Evolutionary conservation across 2,888 invertebrate genomes (phyloP).

Genomic region (Cephus runcator): DNA sequence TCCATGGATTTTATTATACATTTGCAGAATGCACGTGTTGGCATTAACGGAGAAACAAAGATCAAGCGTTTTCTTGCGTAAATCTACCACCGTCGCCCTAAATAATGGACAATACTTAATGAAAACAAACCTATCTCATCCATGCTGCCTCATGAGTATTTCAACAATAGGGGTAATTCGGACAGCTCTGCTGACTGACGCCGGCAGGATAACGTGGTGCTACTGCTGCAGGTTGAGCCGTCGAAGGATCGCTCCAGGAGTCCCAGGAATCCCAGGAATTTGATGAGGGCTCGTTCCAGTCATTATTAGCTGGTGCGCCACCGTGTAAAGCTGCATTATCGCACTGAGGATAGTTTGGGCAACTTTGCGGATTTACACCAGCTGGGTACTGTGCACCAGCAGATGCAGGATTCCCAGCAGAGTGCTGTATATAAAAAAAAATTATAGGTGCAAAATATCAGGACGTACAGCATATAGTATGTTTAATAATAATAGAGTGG

Average conservation of each 20-base stretch:
- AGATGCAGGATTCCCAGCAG: neutral
- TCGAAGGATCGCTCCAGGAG: neutral
- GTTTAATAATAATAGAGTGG: neutral
- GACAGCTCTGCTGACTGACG: constrained; percentile 12
- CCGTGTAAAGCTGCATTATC: constrained; percentile 17
- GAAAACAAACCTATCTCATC: neutral
- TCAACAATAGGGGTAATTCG: constrained; percentile 15
- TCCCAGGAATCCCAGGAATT: neutral
- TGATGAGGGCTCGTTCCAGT: neutral
- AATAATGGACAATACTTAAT: neutral
- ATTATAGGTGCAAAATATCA: neutral
- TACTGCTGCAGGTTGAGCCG: constrained; percentile 3
- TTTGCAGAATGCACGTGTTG: neutral
- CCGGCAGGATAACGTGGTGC: constrained; percentile 11
- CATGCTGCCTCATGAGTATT: neutral
- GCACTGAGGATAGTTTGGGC: constrained; percentile 16
- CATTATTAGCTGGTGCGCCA: constrained; percentile 2
- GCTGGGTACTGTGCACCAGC: constrained; percentile 13
- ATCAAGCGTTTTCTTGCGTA: neutral
- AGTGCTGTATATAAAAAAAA: neutral
- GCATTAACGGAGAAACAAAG: neutral
- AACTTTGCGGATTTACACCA: constrained; percentile 11
- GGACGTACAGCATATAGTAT: neutral
- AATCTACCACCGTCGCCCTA: neutral
- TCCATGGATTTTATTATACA: neutral